Percentiles rank a stretch among this genome's conserved stretches.
phyloP scores from a whole-genome alignment of 2,888 invertebrate species.

The Venustoraphidia nigricollis region DNA sequence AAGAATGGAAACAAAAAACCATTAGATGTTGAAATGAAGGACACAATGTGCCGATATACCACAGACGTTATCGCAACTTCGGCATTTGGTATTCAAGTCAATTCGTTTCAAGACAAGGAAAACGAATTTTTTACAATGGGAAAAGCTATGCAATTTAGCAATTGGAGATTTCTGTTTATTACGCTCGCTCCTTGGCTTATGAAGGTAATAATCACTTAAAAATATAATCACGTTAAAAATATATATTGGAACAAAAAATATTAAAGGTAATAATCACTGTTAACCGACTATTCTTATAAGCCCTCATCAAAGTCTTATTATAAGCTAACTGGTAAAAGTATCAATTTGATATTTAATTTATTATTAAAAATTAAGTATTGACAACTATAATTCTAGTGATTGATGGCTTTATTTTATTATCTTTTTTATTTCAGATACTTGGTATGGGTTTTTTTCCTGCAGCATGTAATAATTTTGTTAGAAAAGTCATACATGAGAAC shows the following conservation, averaged over 20 bases:
- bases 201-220: not conserved
- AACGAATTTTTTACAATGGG: conserved; percentile 20
- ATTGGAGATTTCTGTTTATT: not conserved
- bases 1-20: not conserved
- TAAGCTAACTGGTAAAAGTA: too few species aligned
- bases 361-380: too few species aligned
- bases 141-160: not conserved
- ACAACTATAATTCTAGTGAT: too few species aligned
- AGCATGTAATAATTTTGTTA: conserved; percentile 12
- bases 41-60: conserved; percentile 8
- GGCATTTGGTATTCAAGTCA: conserved; percentile 9
- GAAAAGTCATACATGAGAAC: conserved; percentile 12
- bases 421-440: conserved; percentile 8
- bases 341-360: too few species aligned
- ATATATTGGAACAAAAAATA: too few species aligned
- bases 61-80: conserved; percentile 11
- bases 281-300: too few species aligned
- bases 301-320: too few species aligned
- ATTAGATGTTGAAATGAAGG: conserved; percentile 9
- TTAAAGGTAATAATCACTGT: too few species aligned
- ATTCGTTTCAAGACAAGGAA: conserved; percentile 9
- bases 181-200: conserved; percentile 2
- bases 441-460: conserved; percentile 8
- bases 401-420: too few species aligned
- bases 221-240: too few species aligned